Conservation (phyloP, 1,140 invertebrate species). For the Neotoxoptera formosana region DNA sequence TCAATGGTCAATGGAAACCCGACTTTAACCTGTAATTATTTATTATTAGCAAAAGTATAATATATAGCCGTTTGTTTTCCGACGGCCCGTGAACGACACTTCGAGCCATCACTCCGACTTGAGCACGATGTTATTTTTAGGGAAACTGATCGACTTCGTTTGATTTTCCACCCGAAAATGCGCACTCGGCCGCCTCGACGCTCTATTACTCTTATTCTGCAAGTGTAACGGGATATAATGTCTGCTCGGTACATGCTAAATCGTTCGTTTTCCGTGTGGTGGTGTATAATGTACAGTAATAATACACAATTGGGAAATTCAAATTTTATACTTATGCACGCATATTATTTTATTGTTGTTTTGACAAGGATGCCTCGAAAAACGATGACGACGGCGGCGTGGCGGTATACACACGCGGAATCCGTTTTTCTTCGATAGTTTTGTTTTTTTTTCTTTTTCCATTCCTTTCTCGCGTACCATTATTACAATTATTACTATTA, state of each 20-base stretch:
- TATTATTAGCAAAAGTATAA: not conserved
- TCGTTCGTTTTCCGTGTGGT: not conserved
- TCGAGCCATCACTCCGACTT: not conserved
- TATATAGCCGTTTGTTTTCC: not conserved
- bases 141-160: not conserved
- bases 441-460: not conserved
- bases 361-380: not conserved
- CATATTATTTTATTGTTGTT: constrained; percentile 38
- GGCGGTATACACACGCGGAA: not conserved
- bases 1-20: not conserved
- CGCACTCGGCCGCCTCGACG: not conserved
- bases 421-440: constrained; percentile 17
- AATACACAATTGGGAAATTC: not conserved
- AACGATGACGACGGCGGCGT: not conserved
- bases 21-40: not conserved
- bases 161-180: not conserved
- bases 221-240: not conserved
- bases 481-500: constrained; percentile 26
- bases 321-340: constrained; percentile 5
- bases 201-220: not conserved
- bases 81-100: not conserved
- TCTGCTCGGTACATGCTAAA: no score
- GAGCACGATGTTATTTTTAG: not conserved
- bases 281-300: not conserved
- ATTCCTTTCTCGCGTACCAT: not conserved